Percentiles rank a stretch among this genome's conserved stretches.
These are phyloP conservation scores for Nephrotoma appendiculata DNA, from an alignment of 2,888 invertebrate genomes.

Conservation along the genomic window DNA sequence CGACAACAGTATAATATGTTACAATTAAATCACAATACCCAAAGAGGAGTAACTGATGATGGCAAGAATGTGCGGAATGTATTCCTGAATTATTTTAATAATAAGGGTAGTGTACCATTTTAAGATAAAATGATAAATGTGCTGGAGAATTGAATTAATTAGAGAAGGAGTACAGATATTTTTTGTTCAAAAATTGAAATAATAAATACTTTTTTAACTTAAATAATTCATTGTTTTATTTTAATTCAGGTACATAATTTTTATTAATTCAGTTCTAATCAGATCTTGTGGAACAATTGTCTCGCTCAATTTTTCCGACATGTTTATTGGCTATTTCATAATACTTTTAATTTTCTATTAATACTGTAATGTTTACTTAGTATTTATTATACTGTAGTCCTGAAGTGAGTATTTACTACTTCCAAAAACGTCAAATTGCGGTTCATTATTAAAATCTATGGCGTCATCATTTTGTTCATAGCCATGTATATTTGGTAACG, in stretches of 20 bases:
- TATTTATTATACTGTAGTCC: too few species aligned
- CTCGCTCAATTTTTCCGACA: too few species aligned
- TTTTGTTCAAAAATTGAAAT: background rate
- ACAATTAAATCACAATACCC: background rate
- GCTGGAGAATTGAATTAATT: background rate
- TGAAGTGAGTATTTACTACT: too few species aligned
- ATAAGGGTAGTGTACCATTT: background rate
- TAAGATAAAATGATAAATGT: background rate
- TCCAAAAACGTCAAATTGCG: too few species aligned
- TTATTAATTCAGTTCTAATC: background rate
- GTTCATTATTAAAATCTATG: too few species aligned
- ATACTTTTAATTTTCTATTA: too few species aligned
- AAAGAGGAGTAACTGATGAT: background rate
- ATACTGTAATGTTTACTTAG: too few species aligned
- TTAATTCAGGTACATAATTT: background rate
- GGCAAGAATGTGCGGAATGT: background rate
- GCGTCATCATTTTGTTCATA: too few species aligned
- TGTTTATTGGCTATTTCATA: too few species aligned
- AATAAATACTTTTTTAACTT: background rate
- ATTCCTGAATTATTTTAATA: background rate
- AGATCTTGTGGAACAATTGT: too few species aligned
- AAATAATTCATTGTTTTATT: background rate
- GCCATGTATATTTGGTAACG: too few species aligned
- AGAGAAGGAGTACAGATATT: background rate
- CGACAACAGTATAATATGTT: background rate